Percentiles rank a stretch among this genome's conserved stretches.
phyloP scores from a whole-genome alignment of 2,797 vertebrate species.

The Champsocephalus esox region DNA sequence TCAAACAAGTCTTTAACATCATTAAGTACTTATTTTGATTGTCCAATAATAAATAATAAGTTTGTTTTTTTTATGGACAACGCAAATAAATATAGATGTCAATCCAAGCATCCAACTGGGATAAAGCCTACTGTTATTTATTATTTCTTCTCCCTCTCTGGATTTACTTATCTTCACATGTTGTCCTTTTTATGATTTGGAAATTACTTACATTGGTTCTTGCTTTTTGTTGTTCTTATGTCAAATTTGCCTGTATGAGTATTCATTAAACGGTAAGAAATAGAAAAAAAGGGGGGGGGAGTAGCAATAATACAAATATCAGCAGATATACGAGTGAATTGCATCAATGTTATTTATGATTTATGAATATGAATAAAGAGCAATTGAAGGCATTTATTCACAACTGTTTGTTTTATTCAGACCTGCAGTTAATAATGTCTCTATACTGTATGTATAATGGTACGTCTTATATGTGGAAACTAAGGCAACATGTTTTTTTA shows the following conservation, averaged over 20 bases:
- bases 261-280: too few relatives aligned
- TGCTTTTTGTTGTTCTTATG: too few relatives aligned
- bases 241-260: too few relatives aligned
- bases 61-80: neutral
- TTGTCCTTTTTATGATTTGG: too few relatives aligned
- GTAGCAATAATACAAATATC: neutral
- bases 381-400: neutral
- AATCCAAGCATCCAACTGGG: too few relatives aligned
- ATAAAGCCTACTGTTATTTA: too few relatives aligned
- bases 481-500: neutral
- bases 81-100: too few relatives aligned
- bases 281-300: too few relatives aligned
- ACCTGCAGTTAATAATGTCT: neutral
- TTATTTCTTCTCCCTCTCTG: too few relatives aligned
- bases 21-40: constrained; percentile 14
- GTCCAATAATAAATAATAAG: neutral
- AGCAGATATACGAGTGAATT: neutral
- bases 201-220: too few relatives aligned
- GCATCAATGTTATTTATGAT: neutral
- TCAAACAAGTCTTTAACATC: neutral
- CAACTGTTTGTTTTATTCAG: neutral
- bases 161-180: too few relatives aligned
- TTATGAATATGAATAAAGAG: neutral
- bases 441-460: too few relatives aligned
- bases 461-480: neutral